Evolutionary conservation across 2,888 invertebrate species (phyloP).

Genomic region (Monopis laevigella): DNA sequence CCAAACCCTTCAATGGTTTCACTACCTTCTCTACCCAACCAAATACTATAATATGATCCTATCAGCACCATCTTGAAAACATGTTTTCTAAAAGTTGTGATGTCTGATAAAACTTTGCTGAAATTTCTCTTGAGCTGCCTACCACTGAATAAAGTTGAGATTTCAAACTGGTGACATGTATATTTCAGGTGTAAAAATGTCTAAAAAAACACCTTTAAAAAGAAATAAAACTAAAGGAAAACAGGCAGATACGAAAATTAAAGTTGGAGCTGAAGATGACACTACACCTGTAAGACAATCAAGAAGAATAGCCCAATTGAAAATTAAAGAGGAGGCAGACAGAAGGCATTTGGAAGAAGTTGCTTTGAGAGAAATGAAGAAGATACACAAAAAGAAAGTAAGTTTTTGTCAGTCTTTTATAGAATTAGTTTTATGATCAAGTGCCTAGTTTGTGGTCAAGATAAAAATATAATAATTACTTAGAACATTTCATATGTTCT

Average conservation of each 20-base stretch:
- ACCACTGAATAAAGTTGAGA: no score
- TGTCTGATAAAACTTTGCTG: no score
- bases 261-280: constrained; percentile 23
- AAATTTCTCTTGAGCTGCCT: no score
- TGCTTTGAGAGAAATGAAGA: constrained; percentile 72
- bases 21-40: no score
- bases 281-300: constrained; percentile 77
- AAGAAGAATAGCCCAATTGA: constrained; percentile 85
- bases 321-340: constrained; percentile 87
- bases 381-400: constrained; percentile 68
- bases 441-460: no score
- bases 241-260: constrained; percentile 23
- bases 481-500: no score
- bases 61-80: no score
- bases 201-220: constrained; percentile 7
- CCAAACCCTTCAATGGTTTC: no score
- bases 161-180: background rate
- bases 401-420: background rate
- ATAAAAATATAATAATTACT: no score
- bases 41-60: no score
- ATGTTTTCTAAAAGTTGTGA: no score
- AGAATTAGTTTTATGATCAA: no score
- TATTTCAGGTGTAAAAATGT: background rate
- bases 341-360: constrained; percentile 78
- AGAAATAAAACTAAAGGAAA: constrained; percentile 34